phyloP scores from a whole-genome alignment of 2,113 vertebrate genomes.

The Spheniscus mendiculus region DNA sequence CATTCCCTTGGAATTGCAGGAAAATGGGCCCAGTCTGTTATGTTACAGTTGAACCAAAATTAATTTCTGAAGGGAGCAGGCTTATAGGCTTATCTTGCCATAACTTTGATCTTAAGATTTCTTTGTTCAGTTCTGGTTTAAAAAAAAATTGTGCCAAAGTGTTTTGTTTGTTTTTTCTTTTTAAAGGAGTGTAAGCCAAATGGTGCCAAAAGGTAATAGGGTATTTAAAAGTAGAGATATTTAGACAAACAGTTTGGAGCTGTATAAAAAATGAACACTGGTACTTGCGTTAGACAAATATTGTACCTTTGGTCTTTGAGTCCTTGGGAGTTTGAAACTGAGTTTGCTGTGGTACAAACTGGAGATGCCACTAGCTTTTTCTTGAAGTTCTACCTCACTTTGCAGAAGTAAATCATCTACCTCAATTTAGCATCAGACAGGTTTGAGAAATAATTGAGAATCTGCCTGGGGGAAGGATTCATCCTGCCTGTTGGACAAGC shows the following conservation, averaged over 20 bases:
- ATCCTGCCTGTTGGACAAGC: slow-evolving; percentile 28
- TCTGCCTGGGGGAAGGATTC: slow-evolving; percentile 13
- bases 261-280: slow-evolving; percentile 71
- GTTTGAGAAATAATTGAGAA: slow-evolving; percentile 48
- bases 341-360: slow-evolving; percentile 58
- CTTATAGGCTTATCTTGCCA: slow-evolving; percentile 58
- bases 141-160: slow-evolving; percentile 76
- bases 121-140: slow-evolving; percentile 57
- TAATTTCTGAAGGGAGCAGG: slow-evolving; percentile 41
- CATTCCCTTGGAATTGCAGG: background rate
- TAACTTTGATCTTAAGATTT: slow-evolving; percentile 25
- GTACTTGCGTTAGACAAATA: slow-evolving; percentile 53
- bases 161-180: slow-evolving; percentile 20
- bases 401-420: slow-evolving; percentile 69
- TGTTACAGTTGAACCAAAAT: slow-evolving; percentile 50
- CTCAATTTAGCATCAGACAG: slow-evolving; percentile 62
- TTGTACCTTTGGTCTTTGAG: slow-evolving; percentile 22
- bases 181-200: slow-evolving; percentile 64
- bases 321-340: slow-evolving; percentile 34
- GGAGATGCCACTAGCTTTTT: slow-evolving; percentile 57
- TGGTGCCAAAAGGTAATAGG: slow-evolving; percentile 77
- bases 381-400: slow-evolving; percentile 76
- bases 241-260: slow-evolving; percentile 74
- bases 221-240: slow-evolving; percentile 67
- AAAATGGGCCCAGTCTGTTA: slow-evolving; percentile 20